Evolutionary conservation across 1,140 invertebrate genomes (phyloP).

Genomic region (Heliconius melpomene): DNA sequence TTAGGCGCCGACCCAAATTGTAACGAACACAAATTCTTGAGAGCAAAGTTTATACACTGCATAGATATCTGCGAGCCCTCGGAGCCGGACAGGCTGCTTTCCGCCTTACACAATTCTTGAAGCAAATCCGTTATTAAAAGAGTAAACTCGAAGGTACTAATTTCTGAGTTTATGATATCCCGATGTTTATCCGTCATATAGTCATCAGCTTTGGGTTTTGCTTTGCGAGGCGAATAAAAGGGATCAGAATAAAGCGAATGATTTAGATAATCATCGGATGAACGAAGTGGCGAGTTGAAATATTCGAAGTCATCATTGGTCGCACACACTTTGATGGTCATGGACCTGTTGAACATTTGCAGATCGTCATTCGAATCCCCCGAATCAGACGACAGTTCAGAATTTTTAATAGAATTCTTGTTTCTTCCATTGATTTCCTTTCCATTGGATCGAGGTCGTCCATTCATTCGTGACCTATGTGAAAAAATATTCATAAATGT

Average conservation of each 20-base stretch:
- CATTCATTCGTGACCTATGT: constrained; percentile 50
- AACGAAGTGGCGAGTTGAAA: constrained; percentile 82
- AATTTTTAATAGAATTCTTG: constrained; percentile 47
- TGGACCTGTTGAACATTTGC: constrained; percentile 79
- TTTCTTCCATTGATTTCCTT: constrained; percentile 47
- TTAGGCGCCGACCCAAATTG: constrained; percentile 80
- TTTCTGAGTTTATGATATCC: constrained; percentile 79
- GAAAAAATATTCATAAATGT: neutral
- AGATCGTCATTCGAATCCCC: constrained; percentile 79
- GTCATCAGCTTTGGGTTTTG: constrained; percentile 76
- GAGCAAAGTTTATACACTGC: constrained; percentile 83
- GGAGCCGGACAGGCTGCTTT: constrained; percentile 74
- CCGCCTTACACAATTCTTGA: constrained; percentile 81
- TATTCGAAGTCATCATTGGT: constrained; percentile 86
- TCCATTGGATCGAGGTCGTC: constrained; percentile 41
- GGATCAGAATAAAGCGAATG: constrained; percentile 59
- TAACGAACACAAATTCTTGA: constrained; percentile 83
- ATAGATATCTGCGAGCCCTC: constrained; percentile 82
- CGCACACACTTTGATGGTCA: constrained; percentile 81
- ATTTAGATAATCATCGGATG: constrained; percentile 79
- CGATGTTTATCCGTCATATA: constrained; percentile 81
- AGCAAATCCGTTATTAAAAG: constrained; percentile 83
- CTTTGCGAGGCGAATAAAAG: constrained; percentile 58
- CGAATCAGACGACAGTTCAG: constrained; percentile 78
- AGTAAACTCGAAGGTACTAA: constrained; percentile 83